phyloP scores from a whole-genome alignment of 1,140 invertebrate genomes.

The Drosophila albomicans region DNA sequence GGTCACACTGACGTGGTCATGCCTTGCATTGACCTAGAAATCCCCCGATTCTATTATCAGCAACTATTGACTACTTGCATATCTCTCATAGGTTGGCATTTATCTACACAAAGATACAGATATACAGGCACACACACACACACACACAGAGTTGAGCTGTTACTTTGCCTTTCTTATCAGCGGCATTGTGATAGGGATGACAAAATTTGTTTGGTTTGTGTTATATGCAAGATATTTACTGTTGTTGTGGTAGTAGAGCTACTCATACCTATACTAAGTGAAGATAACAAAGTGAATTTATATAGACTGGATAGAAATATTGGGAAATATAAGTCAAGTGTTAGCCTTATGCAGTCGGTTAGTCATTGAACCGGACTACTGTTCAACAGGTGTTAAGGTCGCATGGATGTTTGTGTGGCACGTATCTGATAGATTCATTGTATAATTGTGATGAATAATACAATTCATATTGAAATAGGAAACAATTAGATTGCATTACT shows the following conservation, averaged over 20 bases:
- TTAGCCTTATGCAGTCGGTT: conserved; percentile 41
- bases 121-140: background rate
- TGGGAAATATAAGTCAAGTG: conserved; percentile 53
- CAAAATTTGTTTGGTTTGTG: conserved; percentile 64
- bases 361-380: conserved; percentile 50
- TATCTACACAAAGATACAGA: conserved; percentile 10
- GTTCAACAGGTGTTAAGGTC: conserved; percentile 49
- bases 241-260: conserved; percentile 14
- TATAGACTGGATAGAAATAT: conserved; percentile 52
- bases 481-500: background rate
- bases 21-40: conserved; percentile 75
- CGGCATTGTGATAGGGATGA: conserved; percentile 47
- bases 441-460: background rate
- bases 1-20: conserved; percentile 16
- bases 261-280: conserved; percentile 37
- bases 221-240: background rate
- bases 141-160: conserved; percentile 2
- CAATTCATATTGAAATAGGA: too few relatives aligned
- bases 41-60: conserved; percentile 15
- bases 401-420: background rate
- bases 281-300: conserved; percentile 60
- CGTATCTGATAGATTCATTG: background rate
- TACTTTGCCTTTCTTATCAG: conserved; percentile 57
- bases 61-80: conserved; percentile 15
- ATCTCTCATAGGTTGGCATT: background rate